Base-by-base conservation (phyloP, 2,888 invertebrate species). In the Trichogramma evanescens region DNA sequence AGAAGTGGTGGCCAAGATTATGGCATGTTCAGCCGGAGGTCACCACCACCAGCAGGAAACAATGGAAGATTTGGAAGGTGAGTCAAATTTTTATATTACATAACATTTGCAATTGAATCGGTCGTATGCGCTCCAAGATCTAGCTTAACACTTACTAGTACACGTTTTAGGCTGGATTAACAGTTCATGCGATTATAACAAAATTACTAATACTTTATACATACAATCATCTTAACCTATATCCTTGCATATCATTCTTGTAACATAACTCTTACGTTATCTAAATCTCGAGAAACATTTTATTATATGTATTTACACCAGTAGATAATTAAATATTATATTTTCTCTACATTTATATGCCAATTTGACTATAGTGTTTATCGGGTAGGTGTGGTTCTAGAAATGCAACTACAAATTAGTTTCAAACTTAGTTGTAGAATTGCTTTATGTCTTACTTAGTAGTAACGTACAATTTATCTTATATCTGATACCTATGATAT, bases 21-120 rank as follows among this genome's bases (percentile, higher is more conserved):
- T 78, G 84, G 86, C 69, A 89, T 91, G 88, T 91, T 89, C 80
- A 91, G 89, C 79, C 84, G 92, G 67, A 82, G 91, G 71, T 89
- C 90, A 68, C 90, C 91, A 69, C 89, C 90, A 58, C 78, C 78
- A 54, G 75, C 74, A 64, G 76, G 75, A 65, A 78, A 74, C 68
- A 77, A 76, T 66, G 75, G 76, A 66, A 70, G 78, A 70, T 78
- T 78, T 71, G 52, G 52, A 58, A 78, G 77, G 77, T 77, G 71
- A 77, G 75, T 75, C 60, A 3, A 0, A 26, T 26, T 26, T 26
- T 26, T 26, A 26, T 2, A 26, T 26, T 26, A 26, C 26, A 63
- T 54, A 40, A 8, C 38, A 43, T 43, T 45, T 10, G 56, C 13
- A 8, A 51, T 54, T n/a, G 10, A 42, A 52, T 40, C 55, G 56